phyloP scores from a whole-genome alignment of 1,140 invertebrate genomes.

The Seison nebaliae region DNA sequence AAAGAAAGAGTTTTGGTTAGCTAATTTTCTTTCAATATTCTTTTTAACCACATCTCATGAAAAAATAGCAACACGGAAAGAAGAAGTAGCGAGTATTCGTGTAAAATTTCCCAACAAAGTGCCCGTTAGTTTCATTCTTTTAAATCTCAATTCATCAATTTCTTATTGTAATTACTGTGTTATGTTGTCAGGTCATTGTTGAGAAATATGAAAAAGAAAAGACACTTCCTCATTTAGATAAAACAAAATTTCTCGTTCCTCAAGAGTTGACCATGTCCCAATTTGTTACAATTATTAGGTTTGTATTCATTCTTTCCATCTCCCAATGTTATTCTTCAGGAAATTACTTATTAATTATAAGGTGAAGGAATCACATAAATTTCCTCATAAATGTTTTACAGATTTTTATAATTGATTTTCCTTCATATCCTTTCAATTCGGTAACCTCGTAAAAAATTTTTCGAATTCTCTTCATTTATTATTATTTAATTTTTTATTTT shows the following conservation, averaged over 20 bases:
- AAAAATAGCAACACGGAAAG: conserved; percentile 28
- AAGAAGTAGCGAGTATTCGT: conserved; percentile 30
- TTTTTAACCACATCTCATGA: too few relatives aligned
- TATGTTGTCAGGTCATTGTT: conserved; percentile 32
- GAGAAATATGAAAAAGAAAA: conserved; percentile 36
- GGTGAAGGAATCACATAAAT: too few relatives aligned
- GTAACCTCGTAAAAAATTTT: too few relatives aligned
- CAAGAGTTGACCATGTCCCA: conserved; percentile 39
- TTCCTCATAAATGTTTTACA: too few relatives aligned
- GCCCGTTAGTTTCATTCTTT: conserved; percentile 18
- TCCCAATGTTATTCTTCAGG: neutral
- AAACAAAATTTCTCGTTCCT: conserved; percentile 40
- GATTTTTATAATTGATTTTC: too few relatives aligned
- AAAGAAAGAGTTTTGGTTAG: too few relatives aligned
- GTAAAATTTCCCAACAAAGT: conserved; percentile 31
- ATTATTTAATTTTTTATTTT: neutral
- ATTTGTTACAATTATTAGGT: conserved; percentile 38
- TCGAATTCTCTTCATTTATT: neutral
- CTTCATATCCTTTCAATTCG: too few relatives aligned
- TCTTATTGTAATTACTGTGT: neutral
- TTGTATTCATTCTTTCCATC: neutral
- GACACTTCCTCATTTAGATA: conserved; percentile 35
- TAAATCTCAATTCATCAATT: neutral
- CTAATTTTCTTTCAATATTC: too few relatives aligned
- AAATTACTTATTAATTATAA: too few relatives aligned